These are phyloP conservation scores for Yasuhikotakia modesta DNA, from an alignment of 2,797 vertebrate species.

Conservation along the genomic window DNA sequence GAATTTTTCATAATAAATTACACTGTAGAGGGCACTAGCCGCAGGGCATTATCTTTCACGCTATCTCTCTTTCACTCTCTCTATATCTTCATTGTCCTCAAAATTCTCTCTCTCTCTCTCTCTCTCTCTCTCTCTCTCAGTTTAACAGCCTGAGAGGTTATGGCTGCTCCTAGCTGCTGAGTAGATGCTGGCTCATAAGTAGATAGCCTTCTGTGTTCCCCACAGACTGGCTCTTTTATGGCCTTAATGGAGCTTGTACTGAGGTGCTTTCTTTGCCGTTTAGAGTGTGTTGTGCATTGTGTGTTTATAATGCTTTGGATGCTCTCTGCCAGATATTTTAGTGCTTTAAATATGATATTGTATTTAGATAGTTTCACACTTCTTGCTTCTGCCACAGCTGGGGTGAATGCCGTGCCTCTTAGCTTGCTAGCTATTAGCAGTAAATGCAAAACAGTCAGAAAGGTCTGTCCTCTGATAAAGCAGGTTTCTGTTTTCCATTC, in stretches of 20 bases:
- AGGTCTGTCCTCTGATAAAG: constrained; percentile 20
- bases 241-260: neutral
- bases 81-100: neutral
- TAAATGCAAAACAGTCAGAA: constrained; percentile 3
- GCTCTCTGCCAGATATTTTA: neutral
- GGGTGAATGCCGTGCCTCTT: neutral
- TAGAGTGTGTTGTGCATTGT: constrained; percentile 8
- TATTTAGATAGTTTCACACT: neutral
- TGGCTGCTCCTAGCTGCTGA: neutral
- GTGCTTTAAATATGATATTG: neutral
- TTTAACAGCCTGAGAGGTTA: constrained; percentile 1
- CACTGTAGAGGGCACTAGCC: neutral
- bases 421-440: neutral
- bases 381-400: constrained; percentile 14
- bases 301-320: neutral
- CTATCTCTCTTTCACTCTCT: neutral
- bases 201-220: neutral
- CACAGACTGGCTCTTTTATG: neutral
- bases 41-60: neutral
- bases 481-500: constrained; percentile 10
- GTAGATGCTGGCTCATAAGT: constrained; percentile 15
- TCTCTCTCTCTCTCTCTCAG: neutral
- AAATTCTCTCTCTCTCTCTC: neutral
- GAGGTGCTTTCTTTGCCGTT: neutral
- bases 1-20: neutral